Percentiles rank a stretch among this genome's conserved stretches.
These are phyloP conservation scores for Anoplius nigerrimus DNA, from an alignment of 2,888 invertebrate genomes.

Conservation along the genomic window DNA sequence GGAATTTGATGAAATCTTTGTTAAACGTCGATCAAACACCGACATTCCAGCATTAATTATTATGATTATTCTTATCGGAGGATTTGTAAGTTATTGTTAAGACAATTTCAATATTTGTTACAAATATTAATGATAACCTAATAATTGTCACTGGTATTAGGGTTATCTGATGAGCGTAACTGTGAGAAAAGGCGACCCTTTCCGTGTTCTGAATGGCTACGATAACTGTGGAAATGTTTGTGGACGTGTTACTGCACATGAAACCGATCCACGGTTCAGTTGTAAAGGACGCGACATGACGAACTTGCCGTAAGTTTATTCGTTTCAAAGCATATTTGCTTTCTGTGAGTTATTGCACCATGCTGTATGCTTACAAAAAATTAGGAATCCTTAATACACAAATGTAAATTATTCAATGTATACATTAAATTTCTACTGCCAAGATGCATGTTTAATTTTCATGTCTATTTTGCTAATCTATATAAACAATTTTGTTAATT, in stretches of 20 bases:
- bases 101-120: not conserved
- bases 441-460: too few species aligned
- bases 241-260: constrained; percentile 75
- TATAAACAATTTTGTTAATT: too few species aligned
- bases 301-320: constrained; percentile 50
- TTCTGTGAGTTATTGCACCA: too few species aligned
- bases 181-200: constrained; percentile 77
- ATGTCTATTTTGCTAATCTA: too few species aligned
- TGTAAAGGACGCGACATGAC: constrained; percentile 76
- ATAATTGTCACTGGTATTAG: constrained; percentile 42
- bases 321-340: not conserved
- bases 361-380: too few species aligned
- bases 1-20: constrained; percentile 58
- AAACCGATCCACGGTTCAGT: constrained; percentile 65
- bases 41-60: constrained; percentile 60
- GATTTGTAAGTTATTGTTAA: constrained; percentile 59
- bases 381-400: too few species aligned
- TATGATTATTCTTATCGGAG: constrained; percentile 56
- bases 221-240: constrained; percentile 82
- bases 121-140: not conserved
- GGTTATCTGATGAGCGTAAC: constrained; percentile 72
- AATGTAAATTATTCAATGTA: too few species aligned
- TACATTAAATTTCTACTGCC: too few species aligned
- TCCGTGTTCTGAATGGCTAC: constrained; percentile 79
- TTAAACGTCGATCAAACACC: constrained; percentile 65